Evolutionary conservation across 2,888 invertebrate genomes (phyloP).

Genomic region (Plagodis pulveraria): DNA sequence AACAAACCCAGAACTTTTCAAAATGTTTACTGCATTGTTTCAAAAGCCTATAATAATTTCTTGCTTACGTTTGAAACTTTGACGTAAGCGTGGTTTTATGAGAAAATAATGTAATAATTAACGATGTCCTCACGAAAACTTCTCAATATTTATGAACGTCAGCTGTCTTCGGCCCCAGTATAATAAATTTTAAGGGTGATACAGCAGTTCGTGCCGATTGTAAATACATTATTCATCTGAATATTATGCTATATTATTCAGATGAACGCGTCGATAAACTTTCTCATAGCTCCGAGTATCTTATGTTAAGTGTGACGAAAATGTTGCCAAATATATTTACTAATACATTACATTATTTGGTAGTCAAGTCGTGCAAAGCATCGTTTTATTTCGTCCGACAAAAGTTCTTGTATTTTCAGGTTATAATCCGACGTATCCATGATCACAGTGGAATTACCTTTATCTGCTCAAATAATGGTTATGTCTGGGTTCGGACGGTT

Average conservation of each 20-base stretch:
- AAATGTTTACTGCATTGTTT: constrained; percentile 12
- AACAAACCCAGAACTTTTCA: constrained; percentile 16
- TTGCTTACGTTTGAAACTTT: constrained; percentile 20
- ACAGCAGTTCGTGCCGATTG: constrained; percentile 14
- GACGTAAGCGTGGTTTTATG: constrained; percentile 24
- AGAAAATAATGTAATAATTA: constrained; percentile 30
- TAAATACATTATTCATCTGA: constrained; percentile 23
- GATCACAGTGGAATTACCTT: too few relatives aligned
- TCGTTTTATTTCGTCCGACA: too few relatives aligned
- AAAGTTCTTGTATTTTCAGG: too few relatives aligned
- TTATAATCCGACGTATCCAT: too few relatives aligned
- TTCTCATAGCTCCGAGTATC: constrained; percentile 4
- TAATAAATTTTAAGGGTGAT: constrained; percentile 20
- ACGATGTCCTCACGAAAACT: constrained; percentile 27
- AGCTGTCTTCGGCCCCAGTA: constrained; percentile 31
- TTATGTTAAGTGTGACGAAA: constrained; percentile 12
- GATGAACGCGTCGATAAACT: constrained; percentile 14
- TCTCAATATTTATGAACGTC: constrained; percentile 39
- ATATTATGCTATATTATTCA: constrained; percentile 16
- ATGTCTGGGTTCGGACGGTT: too few relatives aligned
- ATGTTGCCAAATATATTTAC: constrained; percentile 3
- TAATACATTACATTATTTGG: not conserved
- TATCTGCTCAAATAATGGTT: too few relatives aligned
- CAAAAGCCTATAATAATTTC: constrained; percentile 23
- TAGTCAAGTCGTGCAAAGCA: too few relatives aligned